Evolutionary conservation across 2,113 vertebrate species (phyloP).

Genomic region (Engraulis encrasicolus): DNA sequence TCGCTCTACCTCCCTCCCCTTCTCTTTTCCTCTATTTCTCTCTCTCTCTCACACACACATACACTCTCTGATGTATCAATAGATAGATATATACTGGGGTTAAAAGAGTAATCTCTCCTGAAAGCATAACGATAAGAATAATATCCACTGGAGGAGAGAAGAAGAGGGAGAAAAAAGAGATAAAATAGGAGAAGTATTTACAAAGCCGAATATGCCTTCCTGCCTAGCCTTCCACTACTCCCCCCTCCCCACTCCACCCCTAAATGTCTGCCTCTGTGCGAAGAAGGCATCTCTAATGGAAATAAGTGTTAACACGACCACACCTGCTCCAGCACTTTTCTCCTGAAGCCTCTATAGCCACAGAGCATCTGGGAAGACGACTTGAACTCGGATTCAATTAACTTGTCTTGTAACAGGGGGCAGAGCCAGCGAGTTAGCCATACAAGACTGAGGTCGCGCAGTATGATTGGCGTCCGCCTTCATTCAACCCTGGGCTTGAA

Average conservation of each 20-base stretch:
- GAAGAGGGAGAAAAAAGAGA: conserved; percentile 45
- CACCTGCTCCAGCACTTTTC: conserved; percentile 76
- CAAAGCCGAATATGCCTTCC: conserved; percentile 66
- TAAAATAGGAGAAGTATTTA: conserved; percentile 66
- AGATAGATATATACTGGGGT: conserved; percentile 71
- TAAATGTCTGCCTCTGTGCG: conserved; percentile 69
- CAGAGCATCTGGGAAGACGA: conserved; percentile 69
- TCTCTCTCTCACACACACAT: conserved; percentile 33
- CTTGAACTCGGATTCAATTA: conserved; percentile 77
- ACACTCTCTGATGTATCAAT: conserved; percentile 60
- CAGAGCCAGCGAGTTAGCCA: conserved; percentile 66
- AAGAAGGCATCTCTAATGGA: conserved; percentile 70
- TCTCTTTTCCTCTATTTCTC: conserved; percentile 24
- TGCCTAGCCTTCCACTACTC: no score
- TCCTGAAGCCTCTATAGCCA: conserved; percentile 55
- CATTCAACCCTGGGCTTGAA: conserved; percentile 69
- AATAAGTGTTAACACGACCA: conserved; percentile 74
- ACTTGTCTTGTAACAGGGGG: conserved; percentile 77
- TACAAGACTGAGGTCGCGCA: conserved; percentile 68
- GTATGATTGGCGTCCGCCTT: conserved; percentile 70
- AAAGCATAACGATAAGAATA: conserved; percentile 76
- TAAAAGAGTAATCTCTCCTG: conserved; percentile 77
- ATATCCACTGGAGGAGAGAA: conserved; percentile 59
- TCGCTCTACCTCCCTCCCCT: conserved; percentile 30
- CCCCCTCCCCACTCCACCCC: no score